Evolutionary conservation across 2,797 vertebrate species (phyloP).

Genomic region (Mus caroli): DNA sequence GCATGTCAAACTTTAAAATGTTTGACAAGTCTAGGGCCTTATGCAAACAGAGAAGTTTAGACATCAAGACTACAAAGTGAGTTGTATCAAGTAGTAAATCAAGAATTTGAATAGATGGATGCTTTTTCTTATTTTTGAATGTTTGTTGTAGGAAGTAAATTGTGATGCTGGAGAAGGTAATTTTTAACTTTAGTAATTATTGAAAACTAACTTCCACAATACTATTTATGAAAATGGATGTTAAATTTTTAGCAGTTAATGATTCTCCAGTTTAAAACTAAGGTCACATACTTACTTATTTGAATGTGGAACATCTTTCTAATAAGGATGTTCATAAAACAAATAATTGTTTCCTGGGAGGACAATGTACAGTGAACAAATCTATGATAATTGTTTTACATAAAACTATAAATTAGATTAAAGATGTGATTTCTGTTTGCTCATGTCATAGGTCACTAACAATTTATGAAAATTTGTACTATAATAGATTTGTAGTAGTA

Average conservation of each 20-base stretch:
- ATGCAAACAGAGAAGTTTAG: not conserved
- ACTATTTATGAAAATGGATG: not conserved
- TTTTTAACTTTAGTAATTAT: not conserved
- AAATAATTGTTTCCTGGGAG: not conserved
- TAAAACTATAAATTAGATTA: not conserved
- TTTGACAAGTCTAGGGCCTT: not conserved
- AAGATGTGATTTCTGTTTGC: not conserved
- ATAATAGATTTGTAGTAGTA: not conserved
- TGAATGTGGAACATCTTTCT: not conserved
- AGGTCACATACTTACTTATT: not conserved
- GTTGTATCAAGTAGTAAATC: slow-evolving; percentile 38
- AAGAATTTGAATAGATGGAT: not conserved
- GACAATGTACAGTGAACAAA: not conserved
- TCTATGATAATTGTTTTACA: not conserved
- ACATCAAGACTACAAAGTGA: not conserved
- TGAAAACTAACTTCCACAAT: not conserved
- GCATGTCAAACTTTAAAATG: not conserved
- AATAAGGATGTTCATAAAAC: not conserved
- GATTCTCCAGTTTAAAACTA: not conserved
- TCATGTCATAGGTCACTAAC: not conserved
- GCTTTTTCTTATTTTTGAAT: not conserved
- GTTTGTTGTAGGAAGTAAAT: not conserved
- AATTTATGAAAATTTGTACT: not conserved
- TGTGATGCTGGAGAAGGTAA: not conserved
- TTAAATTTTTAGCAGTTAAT: not conserved